phyloP scores from a whole-genome alignment of 2,888 invertebrate genomes.

The Dasysyrphus tricinctus region DNA sequence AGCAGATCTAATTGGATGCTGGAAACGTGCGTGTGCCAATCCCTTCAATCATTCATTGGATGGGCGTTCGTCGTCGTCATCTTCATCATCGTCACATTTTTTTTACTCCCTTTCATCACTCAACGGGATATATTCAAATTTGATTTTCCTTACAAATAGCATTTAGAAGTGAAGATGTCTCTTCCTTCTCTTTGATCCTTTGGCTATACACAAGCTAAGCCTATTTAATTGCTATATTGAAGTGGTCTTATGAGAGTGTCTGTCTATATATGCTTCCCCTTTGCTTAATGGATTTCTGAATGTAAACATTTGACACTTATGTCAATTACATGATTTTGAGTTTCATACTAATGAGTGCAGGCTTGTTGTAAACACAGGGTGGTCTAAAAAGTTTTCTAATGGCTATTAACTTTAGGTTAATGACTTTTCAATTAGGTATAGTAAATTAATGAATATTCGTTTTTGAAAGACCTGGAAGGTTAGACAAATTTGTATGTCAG shows the following conservation, averaged over 20 bases:
- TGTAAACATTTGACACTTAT: conserved; percentile 62
- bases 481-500: no score
- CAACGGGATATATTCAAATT: conserved; percentile 29
- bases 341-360: conserved; percentile 25
- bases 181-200: neutral
- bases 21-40: conserved; percentile 11
- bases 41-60: conserved; percentile 19
- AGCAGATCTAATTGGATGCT: conserved; percentile 47
- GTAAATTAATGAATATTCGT: no score
- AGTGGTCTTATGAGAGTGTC: conserved; percentile 21
- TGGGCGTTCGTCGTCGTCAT: neutral
- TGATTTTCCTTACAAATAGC: conserved; percentile 16
- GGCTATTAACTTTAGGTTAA: no score
- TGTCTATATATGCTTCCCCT: neutral
- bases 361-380: neutral
- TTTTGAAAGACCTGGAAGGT: no score
- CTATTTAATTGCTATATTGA: conserved; percentile 16
- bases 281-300: conserved; percentile 21
- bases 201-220: conserved; percentile 6
- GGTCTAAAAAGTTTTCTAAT: no score
- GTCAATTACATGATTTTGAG: conserved; percentile 46
- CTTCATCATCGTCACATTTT: neutral
- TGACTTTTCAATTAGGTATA: no score
- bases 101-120: neutral
- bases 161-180: neutral